Conservation (phyloP, 2,113 vertebrate genomes). For the Gila orcuttii region DNA sequence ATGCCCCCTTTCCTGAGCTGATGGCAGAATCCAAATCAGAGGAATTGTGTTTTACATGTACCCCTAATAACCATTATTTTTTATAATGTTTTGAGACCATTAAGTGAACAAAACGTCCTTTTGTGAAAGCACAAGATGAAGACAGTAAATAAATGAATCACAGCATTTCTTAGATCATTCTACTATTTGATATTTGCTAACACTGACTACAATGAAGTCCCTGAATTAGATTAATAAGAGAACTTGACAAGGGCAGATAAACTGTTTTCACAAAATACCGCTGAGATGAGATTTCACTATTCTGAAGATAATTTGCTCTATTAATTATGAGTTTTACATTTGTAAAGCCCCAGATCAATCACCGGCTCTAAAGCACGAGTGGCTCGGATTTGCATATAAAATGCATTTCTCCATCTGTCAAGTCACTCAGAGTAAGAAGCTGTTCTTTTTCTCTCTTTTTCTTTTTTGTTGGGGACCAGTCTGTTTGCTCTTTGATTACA, state of each 20-base stretch:
- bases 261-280: slow-evolving; percentile 57
- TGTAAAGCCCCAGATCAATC: slow-evolving; percentile 50
- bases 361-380: slow-evolving; percentile 41
- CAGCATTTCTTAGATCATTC: slow-evolving; percentile 21
- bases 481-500: slow-evolving; percentile 63
- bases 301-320: slow-evolving; percentile 52
- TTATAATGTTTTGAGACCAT: background rate
- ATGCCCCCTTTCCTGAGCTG: background rate
- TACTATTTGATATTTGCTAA: slow-evolving; percentile 45
- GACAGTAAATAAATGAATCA: background rate
- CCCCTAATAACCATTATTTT: background rate
- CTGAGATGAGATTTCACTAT: slow-evolving; percentile 29
- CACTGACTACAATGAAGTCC: slow-evolving; percentile 19
- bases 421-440: slow-evolving; percentile 53
- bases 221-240: slow-evolving; percentile 53
- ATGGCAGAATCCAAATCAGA: background rate
- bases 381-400: slow-evolving; percentile 61
- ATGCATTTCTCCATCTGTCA: slow-evolving; percentile 63
- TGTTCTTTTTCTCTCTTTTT: slow-evolving; percentile 30
- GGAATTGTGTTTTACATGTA: slow-evolving; percentile 6
- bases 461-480: slow-evolving; percentile 59
- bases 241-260: slow-evolving; percentile 51
- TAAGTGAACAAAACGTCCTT: slow-evolving; percentile 26
- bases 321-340: slow-evolving; percentile 55
- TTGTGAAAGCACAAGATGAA: background rate